phyloP scores from a whole-genome alignment of 2,797 vertebrate genomes.

The Remorina albescens region DNA sequence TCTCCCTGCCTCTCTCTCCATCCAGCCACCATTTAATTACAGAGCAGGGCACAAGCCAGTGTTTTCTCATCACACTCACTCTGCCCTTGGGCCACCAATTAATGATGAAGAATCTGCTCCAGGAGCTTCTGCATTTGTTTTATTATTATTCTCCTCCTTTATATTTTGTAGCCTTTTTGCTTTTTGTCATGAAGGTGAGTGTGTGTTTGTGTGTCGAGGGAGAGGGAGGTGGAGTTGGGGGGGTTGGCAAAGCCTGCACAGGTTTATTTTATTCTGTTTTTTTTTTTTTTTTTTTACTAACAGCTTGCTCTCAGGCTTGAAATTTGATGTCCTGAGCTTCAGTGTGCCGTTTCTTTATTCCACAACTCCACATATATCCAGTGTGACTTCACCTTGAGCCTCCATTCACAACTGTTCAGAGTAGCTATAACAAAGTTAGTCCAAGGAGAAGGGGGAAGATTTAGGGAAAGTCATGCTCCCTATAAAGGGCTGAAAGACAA shows the following conservation, averaged over 20 bases:
- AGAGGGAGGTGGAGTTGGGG: not conserved
- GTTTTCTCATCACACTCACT: conserved; percentile 62
- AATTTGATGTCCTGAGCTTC: conserved; percentile 45
- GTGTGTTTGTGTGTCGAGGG: conserved; percentile 30
- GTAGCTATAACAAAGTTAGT: conserved; percentile 28
- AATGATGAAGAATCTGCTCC: conserved; percentile 80
- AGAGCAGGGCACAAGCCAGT: conserved; percentile 51
- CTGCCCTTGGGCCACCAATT: conserved; percentile 76
- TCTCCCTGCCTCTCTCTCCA: conserved; percentile 67
- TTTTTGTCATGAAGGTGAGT: conserved; percentile 30
- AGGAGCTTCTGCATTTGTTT: conserved; percentile 64
- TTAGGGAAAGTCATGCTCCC: conserved; percentile 12
- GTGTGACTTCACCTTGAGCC: conserved; percentile 47
- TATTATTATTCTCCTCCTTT: conserved; percentile 54
- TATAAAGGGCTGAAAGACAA: conserved; percentile 20
- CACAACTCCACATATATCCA: conserved; percentile 33
- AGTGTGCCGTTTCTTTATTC: conserved; percentile 42
- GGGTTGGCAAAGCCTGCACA: conserved; percentile 19
- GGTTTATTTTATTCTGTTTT: not conserved
- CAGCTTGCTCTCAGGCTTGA: conserved; percentile 54
- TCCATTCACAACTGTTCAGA: conserved; percentile 16
- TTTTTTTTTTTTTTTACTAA: conserved; percentile 4
- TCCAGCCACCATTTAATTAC: conserved; percentile 83
- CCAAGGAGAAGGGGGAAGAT: conserved; percentile 29
- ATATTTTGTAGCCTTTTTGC: conserved; percentile 36